These are phyloP conservation scores for Ctenomys sociabilis DNA, from an alignment of 2,113 vertebrate genomes.

Conservation along the genomic window DNA sequence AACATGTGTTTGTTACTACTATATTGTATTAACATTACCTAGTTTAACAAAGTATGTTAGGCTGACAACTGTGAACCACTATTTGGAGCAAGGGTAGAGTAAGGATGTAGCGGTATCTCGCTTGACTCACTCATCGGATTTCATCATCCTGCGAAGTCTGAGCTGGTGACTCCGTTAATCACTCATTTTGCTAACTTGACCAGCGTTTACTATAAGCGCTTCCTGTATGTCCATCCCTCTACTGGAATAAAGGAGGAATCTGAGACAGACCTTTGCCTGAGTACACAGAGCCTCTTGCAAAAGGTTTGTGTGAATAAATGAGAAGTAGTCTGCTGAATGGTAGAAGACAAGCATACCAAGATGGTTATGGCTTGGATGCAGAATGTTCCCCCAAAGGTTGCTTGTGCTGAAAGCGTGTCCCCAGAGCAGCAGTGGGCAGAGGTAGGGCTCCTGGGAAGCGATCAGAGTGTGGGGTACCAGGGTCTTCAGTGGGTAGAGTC, in stretches of 20 bases:
- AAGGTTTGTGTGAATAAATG: neutral
- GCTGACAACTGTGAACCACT: neutral
- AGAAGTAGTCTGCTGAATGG: neutral
- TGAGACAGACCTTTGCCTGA: neutral
- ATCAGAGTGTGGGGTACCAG: neutral
- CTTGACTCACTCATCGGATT: accelerated
- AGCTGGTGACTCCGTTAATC: neutral
- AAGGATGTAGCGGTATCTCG: neutral
- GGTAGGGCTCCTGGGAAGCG: neutral
- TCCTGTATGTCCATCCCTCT: neutral
- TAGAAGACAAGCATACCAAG: neutral
- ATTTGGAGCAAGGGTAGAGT: neutral
- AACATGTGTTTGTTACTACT: neutral
- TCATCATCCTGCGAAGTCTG: neutral
- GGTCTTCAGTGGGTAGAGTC: neutral
- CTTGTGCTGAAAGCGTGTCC: neutral
- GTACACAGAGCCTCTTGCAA: neutral
- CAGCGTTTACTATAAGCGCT: neutral
- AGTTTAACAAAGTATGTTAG: neutral
- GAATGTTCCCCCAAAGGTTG: neutral
- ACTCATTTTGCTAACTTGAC: neutral
- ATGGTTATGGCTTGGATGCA: neutral
- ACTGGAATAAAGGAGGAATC: neutral
- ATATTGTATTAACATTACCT: neutral
- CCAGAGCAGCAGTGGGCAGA: neutral